Evolutionary conservation across 2,113 vertebrate species (phyloP).

Genomic region (Zosterops hypoxanthus): DNA sequence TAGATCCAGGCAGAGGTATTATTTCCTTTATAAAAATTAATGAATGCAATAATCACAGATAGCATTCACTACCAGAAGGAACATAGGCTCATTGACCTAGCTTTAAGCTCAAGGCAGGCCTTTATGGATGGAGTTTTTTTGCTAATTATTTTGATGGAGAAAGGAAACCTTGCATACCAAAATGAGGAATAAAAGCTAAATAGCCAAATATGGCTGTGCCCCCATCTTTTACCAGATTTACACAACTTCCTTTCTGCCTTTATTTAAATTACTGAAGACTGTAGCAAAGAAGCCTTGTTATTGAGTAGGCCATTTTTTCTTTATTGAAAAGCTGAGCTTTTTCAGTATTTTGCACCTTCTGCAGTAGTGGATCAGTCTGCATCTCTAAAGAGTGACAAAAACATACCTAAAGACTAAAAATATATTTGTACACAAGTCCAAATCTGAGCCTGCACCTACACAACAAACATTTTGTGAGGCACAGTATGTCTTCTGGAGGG

Average conservation of each 20-base stretch:
- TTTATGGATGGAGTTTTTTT: not conserved
- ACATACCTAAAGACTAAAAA: not conserved
- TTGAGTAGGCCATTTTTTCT: not conserved
- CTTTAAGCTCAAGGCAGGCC: not conserved
- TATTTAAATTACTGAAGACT: not conserved
- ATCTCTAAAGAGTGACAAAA: not conserved
- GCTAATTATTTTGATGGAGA: not conserved
- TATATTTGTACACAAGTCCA: not conserved
- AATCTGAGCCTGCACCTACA: not conserved
- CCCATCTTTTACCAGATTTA: not conserved
- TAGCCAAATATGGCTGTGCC: not conserved
- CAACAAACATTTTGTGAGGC: not conserved
- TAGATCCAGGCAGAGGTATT: not conserved
- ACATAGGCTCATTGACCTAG: not conserved
- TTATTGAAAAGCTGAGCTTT: not conserved
- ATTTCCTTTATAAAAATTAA: constrained; percentile 21
- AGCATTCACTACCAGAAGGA: not conserved
- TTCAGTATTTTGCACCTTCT: not conserved
- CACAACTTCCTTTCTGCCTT: not conserved
- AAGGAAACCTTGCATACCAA: not conserved
- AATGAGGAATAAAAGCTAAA: not conserved
- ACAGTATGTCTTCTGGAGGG: not conserved
- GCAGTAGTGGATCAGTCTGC: not conserved
- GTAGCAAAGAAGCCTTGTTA: not conserved
- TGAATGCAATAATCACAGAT: constrained; percentile 7